Evolutionary conservation across 2,888 invertebrate genomes (phyloP).

Genomic region (Folsomia candida): DNA sequence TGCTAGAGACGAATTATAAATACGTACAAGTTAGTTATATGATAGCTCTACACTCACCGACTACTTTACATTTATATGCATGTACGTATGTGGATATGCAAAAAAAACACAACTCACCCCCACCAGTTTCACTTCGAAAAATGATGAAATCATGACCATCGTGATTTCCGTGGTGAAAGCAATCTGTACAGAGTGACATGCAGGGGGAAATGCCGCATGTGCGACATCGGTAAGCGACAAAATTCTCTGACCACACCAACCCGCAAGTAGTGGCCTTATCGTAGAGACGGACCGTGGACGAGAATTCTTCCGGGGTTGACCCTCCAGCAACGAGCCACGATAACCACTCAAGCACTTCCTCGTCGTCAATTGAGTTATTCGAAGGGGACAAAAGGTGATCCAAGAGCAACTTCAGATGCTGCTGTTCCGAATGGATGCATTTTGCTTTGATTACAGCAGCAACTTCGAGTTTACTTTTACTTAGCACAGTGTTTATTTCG

Average conservation of each 20-base stretch:
- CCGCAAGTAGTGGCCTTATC: constrained; percentile 97
- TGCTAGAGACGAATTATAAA: too few species aligned
- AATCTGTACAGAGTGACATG: constrained; percentile 61
- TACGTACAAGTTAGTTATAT: too few species aligned
- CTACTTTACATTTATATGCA: too few species aligned
- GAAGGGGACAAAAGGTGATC: constrained; percentile 80
- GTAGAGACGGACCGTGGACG: constrained; percentile 81
- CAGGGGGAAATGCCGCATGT: constrained; percentile 59
- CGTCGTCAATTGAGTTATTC: constrained; percentile 75
- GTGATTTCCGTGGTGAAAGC: constrained; percentile 59
- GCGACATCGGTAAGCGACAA: constrained; percentile 58
- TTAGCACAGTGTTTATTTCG: constrained; percentile 16
- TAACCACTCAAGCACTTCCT: constrained; percentile 86
- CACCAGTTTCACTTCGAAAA: constrained; percentile 61
- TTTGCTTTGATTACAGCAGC: constrained; percentile 38
- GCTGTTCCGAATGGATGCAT: constrained; percentile 21
- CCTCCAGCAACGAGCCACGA: constrained; percentile 92
- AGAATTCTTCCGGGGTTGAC: constrained; percentile 87
- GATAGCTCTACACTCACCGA: too few species aligned
- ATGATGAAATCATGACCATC: constrained; percentile 61
- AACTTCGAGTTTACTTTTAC: constrained; percentile 33
- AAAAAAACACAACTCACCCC: too few species aligned
- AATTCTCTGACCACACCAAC: constrained; percentile 94
- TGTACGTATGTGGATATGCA: too few species aligned
- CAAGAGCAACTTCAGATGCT: constrained; percentile 73